Evolutionary conservation across 2,113 vertebrate species (phyloP).

Genomic region (Aplodontia rufa): DNA sequence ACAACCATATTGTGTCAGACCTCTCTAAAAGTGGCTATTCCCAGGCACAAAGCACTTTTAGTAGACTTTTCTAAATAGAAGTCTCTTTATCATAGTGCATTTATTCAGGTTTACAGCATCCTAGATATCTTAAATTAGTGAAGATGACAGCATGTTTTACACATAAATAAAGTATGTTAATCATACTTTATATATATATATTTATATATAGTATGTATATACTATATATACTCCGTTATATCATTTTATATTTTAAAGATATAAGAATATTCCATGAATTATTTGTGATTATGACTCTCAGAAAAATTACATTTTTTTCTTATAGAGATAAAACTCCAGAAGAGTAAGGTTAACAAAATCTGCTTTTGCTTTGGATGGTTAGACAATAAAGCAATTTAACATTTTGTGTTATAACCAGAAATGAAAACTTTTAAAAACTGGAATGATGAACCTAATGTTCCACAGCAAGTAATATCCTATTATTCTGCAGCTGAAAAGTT

Average conservation of each 20-base stretch:
- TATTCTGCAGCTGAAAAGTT: background rate
- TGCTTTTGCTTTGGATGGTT: slow-evolving; percentile 27
- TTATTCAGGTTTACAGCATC: background rate
- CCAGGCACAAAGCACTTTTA: too few species aligned
- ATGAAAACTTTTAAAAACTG: background rate
- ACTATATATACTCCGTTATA: too few species aligned
- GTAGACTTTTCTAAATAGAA: background rate
- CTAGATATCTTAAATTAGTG: background rate
- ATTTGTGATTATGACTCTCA: background rate
- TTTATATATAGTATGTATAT: too few species aligned
- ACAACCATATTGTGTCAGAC: background rate
- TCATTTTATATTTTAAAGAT: background rate
- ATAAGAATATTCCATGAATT: background rate
- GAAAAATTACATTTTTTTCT: background rate
- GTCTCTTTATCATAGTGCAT: background rate
- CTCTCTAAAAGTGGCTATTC: background rate
- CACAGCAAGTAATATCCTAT: background rate
- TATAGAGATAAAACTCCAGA: background rate
- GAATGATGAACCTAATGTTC: background rate
- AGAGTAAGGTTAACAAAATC: background rate
- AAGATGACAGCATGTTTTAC: background rate
- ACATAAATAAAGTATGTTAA: background rate
- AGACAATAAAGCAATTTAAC: slow-evolving; percentile 29
- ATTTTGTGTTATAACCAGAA: background rate
- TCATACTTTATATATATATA: too few species aligned